A percentile compares a stretch with the other conserved stretches of the same genome.
phyloP scores from a whole-genome alignment of 2,888 invertebrate genomes.

The Bimastos eiseni region DNA sequence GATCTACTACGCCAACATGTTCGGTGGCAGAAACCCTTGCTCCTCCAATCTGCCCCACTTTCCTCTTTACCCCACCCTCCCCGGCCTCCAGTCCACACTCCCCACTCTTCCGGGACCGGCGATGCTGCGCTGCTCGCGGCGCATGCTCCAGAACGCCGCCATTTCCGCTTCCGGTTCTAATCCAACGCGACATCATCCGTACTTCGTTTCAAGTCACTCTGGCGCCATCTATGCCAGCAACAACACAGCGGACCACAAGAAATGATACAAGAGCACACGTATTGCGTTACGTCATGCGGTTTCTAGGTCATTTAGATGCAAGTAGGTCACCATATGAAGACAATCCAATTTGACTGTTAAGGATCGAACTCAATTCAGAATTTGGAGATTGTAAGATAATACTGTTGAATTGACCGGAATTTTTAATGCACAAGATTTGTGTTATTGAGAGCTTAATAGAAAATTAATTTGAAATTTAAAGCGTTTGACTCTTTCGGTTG shows the following conservation, averaged over 20 bases:
- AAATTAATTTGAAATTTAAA: neutral
- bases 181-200: neutral
- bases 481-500: neutral
- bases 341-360: neutral
- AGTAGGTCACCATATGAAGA: neutral
- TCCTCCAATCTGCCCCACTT: neutral
- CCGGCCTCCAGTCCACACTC: neutral
- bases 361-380: neutral
- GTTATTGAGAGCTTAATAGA: neutral
- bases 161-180: neutral
- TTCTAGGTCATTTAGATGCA: neutral
- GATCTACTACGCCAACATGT: constrained; percentile 16
- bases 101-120: neutral
- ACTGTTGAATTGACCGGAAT: neutral
- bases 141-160: neutral
- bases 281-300: neutral
- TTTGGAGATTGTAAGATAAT: neutral
- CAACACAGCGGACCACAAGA: neutral
- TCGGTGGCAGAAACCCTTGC: neutral
- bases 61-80: neutral
- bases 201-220: neutral
- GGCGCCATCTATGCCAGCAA: neutral
- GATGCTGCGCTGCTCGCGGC: neutral
- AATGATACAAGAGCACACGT: neutral
- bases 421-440: neutral